These are phyloP conservation scores for Ptiloglossa arizonensis DNA, from an alignment of 1,140 invertebrate genomes.

Conservation along the genomic window DNA sequence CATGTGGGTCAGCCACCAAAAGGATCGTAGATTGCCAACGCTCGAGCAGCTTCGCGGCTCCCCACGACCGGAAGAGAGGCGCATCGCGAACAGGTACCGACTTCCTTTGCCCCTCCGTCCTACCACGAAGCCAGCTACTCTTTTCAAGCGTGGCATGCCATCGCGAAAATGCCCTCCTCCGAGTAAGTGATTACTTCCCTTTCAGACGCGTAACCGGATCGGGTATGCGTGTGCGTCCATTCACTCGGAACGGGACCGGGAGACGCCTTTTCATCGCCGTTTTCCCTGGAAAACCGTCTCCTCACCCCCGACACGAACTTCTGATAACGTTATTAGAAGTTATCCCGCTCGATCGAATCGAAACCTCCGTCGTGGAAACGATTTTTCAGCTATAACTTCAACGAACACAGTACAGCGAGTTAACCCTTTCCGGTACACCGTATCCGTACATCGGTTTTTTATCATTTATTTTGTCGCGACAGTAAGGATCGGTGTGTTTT, in stretches of 20 bases:
- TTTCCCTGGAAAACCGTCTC: conserved; percentile 19
- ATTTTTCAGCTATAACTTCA: not conserved
- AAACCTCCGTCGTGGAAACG: not conserved
- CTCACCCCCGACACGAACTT: not conserved
- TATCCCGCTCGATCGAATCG: conserved; percentile 6
- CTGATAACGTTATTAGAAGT: conserved; percentile 47
- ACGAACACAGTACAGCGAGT: too few relatives aligned
- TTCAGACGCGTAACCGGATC: conserved; percentile 50
- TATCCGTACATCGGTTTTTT: too few relatives aligned
- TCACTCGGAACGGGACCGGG: conserved; percentile 2
- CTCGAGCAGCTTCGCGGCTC: conserved; percentile 5
- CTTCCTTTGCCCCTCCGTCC: conserved; percentile 24
- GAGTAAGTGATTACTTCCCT: conserved; percentile 54
- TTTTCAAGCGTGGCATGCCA: conserved; percentile 20
- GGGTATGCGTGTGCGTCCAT: conserved; percentile 33
- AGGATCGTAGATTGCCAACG: conserved; percentile 31
- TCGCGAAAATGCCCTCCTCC: conserved; percentile 46
- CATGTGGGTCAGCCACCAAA: not conserved
- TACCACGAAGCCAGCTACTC: conserved; percentile 2
- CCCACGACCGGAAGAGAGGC: conserved; percentile 7
- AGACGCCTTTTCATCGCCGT: conserved; percentile 39
- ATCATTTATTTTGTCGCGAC: too few relatives aligned
- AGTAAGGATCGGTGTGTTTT: too few relatives aligned
- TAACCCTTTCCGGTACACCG: not conserved
- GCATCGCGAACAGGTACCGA: conserved; percentile 20